These are phyloP conservation scores for Patiria miniata DNA, from an alignment of 35 echinoderm and acorn worm species.

Conservation along the genomic window DNA sequence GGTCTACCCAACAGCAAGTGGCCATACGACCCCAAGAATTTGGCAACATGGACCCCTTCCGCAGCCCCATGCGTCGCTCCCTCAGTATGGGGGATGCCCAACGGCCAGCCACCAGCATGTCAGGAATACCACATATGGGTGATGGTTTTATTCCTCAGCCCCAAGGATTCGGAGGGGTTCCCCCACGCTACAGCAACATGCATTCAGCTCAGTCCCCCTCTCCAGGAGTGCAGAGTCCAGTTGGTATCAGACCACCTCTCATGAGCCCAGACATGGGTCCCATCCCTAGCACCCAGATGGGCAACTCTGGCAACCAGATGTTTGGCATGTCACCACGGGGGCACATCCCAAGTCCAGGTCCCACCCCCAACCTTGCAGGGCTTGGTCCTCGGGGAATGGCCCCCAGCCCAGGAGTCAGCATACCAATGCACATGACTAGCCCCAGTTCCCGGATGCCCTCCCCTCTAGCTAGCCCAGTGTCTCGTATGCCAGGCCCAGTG, in stretches of 20 bases:
- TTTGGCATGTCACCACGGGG: conserved; percentile 49
- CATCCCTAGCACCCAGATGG: conserved; percentile 46
- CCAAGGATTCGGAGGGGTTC: conserved; percentile 13
- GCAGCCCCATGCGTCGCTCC: conserved; percentile 19
- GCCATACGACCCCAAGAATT: conserved; percentile 27
- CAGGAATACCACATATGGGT: not conserved
- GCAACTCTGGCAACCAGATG: conserved; percentile 17
- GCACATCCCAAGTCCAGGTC: conserved; percentile 55
- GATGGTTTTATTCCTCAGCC: not conserved
- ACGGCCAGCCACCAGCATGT: not conserved
- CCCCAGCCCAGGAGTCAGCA: conserved; percentile 30
- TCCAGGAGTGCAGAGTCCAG: conserved; percentile 21
- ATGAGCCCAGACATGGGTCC: conserved; percentile 58
- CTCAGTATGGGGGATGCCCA: conserved; percentile 33
- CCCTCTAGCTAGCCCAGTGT: not conserved
- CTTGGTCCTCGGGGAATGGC: not conserved
- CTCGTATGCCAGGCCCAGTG: conserved; percentile 20
- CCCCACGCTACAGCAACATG: not conserved
- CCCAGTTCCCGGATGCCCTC: conserved; percentile 38
- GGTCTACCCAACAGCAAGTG: conserved; percentile 33
- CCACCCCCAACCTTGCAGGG: not conserved
- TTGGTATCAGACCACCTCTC: conserved; percentile 38
- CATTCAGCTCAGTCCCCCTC: conserved; percentile 17
- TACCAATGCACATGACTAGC: conserved; percentile 33
- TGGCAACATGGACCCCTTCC: conserved; percentile 20